Conservation (phyloP, 53 echinoderm and acorn worm species). For the Mesocentrotus franciscanus region DNA sequence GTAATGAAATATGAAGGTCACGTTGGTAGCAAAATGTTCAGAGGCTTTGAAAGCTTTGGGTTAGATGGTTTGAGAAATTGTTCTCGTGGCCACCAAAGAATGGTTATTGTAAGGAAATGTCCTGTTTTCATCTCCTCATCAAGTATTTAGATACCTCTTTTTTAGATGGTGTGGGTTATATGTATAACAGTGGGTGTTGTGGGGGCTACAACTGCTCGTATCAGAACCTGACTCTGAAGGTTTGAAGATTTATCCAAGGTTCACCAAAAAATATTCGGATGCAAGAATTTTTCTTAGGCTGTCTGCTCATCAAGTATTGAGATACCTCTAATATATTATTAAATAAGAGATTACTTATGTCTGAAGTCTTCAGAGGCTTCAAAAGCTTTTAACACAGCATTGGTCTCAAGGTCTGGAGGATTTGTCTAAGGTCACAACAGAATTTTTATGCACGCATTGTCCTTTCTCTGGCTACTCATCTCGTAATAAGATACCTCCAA, state of each 20-base stretch:
- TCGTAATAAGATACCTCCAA: conserved; percentile 81
- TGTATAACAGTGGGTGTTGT: too few relatives aligned
- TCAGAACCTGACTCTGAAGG: too few relatives aligned
- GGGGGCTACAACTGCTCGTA: neutral
- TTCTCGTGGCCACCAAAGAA: neutral
- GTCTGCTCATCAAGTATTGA: too few relatives aligned
- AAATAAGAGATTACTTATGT: too few relatives aligned
- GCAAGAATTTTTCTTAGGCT: too few relatives aligned
- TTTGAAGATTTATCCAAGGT: too few relatives aligned
- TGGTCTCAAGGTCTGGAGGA: too few relatives aligned
- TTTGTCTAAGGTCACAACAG: too few relatives aligned
- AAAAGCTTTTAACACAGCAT: too few relatives aligned
- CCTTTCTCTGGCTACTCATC: conserved; percentile 84
- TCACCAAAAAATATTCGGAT: too few relatives aligned
- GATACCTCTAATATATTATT: too few relatives aligned
- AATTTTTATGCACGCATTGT: conserved; percentile 34
- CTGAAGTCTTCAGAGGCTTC: too few relatives aligned
- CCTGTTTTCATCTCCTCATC: conserved; percentile 53
- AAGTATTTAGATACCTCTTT: conserved; percentile 76
- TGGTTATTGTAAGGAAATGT: neutral
- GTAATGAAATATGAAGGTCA: neutral
- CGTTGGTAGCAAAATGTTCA: neutral
- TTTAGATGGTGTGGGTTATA: conserved; percentile 67
- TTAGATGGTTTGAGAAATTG: neutral
- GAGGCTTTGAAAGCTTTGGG: neutral